phyloP scores from a whole-genome alignment of 2,113 vertebrate species.

The Phycodurus eques region DNA sequence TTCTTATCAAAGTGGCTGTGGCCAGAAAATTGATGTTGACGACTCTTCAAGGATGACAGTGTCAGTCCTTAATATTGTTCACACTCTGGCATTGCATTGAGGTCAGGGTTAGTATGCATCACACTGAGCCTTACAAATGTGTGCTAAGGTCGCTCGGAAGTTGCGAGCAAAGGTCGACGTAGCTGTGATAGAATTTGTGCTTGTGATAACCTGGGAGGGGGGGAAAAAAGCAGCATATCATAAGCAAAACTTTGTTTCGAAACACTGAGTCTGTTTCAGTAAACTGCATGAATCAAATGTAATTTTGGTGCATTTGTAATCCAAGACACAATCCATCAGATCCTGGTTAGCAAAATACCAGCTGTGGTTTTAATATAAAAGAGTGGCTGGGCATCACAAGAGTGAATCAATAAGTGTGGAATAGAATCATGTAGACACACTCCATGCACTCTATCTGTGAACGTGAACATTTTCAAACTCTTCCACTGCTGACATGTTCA shows the following conservation, averaged over 20 bases:
- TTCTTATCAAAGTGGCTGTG: slow-evolving; percentile 32
- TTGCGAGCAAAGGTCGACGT: slow-evolving; percentile 25
- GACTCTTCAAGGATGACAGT: slow-evolving; percentile 37
- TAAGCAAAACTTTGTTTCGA: not conserved
- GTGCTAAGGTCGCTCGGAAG: slow-evolving; percentile 35
- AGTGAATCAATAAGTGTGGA: not conserved
- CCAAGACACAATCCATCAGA: not conserved
- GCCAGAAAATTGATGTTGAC: slow-evolving; percentile 50
- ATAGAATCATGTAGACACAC: not conserved
- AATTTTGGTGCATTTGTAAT: slow-evolving; percentile 12
- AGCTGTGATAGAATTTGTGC: slow-evolving; percentile 17
- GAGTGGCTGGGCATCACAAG: not conserved
- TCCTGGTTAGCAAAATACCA: slow-evolving; percentile 12
- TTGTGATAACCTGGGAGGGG: slow-evolving; percentile 6
- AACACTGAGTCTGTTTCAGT: too few relatives aligned
- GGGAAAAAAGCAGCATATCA: slow-evolving; percentile 5
- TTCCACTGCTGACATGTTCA: slow-evolving; percentile 27
- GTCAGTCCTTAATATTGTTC: slow-evolving; percentile 28
- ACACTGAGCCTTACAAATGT: slow-evolving; percentile 21
- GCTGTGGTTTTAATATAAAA: slow-evolving; percentile 3
- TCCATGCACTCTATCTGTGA: not conserved
- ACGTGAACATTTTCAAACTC: slow-evolving; percentile 26
- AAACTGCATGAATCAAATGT: slow-evolving; percentile 15
- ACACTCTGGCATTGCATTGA: slow-evolving; percentile 28
- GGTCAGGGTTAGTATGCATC: slow-evolving; percentile 57